Conservation (phyloP, 2,888 invertebrate species). For the Rhaphigaster nebulosa region DNA sequence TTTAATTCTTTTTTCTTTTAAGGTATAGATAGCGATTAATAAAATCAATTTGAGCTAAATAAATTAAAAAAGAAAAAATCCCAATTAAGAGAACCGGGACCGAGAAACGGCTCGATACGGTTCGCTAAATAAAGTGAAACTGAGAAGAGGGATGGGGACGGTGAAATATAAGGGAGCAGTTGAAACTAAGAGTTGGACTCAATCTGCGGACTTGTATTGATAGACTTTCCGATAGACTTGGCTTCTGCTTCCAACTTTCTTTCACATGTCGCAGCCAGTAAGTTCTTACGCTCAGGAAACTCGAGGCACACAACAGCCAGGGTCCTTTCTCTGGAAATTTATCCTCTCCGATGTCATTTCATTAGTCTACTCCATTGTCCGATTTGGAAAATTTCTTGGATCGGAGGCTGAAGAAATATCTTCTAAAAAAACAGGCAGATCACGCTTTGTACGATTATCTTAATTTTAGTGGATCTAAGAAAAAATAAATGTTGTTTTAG, state of each 20-base stretch:
- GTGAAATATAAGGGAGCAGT: constrained; percentile 47
- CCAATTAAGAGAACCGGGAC: constrained; percentile 8
- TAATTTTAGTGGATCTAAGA: too few species aligned
- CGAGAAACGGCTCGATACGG: constrained; percentile 12
- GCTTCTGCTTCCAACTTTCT: constrained; percentile 32
- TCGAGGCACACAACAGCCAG: neutral
- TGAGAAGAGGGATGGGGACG: constrained; percentile 15
- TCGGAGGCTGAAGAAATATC: neutral
- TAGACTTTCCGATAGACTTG: constrained; percentile 45
- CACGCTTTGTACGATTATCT: neutral
- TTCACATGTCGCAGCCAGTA: constrained; percentile 46
- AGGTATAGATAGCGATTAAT: neutral
- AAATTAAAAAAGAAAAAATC: constrained; percentile 13
- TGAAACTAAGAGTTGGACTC: constrained; percentile 39
- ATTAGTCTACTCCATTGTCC: constrained; percentile 7
- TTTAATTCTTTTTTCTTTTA: neutral
- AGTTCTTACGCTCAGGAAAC: constrained; percentile 28
- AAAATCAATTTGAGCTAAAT: neutral
- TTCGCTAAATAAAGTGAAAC: constrained; percentile 34
- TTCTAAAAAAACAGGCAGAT: neutral
- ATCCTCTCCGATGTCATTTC: constrained; percentile 21
- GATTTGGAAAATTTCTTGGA: neutral
- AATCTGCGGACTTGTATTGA: constrained; percentile 48
- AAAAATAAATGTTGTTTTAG: too few species aligned
- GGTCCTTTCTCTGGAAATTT: neutral